Conservation (phyloP, 2,797 vertebrate genomes). For the Acanthurus lineatus region DNA sequence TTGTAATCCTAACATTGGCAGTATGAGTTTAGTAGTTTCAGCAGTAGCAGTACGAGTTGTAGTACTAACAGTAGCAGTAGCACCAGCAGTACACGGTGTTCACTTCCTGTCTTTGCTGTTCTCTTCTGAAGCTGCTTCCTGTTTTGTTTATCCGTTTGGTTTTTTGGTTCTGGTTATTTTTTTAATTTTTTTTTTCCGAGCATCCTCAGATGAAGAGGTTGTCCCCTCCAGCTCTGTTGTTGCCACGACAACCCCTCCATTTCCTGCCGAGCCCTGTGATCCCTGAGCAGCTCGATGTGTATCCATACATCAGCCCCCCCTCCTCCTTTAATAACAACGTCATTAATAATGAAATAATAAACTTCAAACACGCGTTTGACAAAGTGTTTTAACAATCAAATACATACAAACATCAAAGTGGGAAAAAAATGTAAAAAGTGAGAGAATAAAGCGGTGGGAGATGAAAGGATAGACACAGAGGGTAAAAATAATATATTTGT, state of each 20-base stretch:
- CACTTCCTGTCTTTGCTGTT: no score
- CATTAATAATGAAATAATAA: conserved; percentile 38
- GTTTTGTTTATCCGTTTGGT: not conserved
- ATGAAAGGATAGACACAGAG: conserved; percentile 38
- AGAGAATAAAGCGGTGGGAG: conserved; percentile 12
- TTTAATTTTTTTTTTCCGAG: not conserved
- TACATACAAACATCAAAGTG: conserved; percentile 49
- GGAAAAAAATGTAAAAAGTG: conserved; percentile 40
- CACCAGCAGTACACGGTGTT: no score
- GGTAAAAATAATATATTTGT: conserved; percentile 73
- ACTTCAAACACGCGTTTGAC: conserved; percentile 23
- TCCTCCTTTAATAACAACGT: not conserved
- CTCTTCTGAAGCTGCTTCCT: not conserved
- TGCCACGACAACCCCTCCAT: conserved; percentile 59
- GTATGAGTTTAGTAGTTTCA: no score
- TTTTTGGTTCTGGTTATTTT: not conserved
- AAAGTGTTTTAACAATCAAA: conserved; percentile 36
- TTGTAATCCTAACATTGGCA: no score
- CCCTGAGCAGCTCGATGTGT: not conserved
- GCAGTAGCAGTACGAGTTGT: no score
- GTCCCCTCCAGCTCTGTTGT: conserved; percentile 46
- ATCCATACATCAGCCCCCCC: conserved; percentile 1
- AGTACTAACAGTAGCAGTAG: no score
- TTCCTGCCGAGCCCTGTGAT: conserved; percentile 15
- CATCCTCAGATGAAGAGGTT: conserved; percentile 36